Base-by-base conservation (phyloP, 2,888 invertebrate genomes). In the Acanthococcus lagerstroemiae region DNA sequence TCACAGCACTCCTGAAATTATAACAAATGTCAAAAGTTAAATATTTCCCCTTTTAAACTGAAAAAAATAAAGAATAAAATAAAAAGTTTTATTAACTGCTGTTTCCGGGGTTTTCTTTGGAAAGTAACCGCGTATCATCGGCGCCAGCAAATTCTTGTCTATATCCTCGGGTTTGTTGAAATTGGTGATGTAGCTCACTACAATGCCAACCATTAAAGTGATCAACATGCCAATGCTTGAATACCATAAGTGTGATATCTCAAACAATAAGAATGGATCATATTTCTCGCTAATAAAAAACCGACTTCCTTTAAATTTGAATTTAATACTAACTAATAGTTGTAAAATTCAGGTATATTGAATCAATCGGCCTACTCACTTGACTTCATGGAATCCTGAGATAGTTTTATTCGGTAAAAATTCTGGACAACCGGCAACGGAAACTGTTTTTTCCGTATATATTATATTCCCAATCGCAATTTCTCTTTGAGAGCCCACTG, bases 161-260 rank as follows among this genome's bases (percentile, higher is more conserved):
- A 83, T 78, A 6, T 70, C 69, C 19, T 68, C 77, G 2, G 82
- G 81, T 72, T 82, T 80, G 70, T 84, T 84, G 26, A 66, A 66
- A 17, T 56, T 56, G 9, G 56, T 26, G 4, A 46, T 27, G 26
- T 56, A 66, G 19, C 88, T 87, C 25, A 87, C 84, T 27, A 84
- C 72, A 22, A 84, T 75, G 0, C 88, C 89, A 7, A 86, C 79
- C 3, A 80, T 67, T 54, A 87, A 79, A 15, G 84, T 83, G 0
- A 83, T 83, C 0, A 82, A 71, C 73, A 84, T 82, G 5, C 88
- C 88, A 19, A 87, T 79, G 69, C 84, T 78, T 1, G 87, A 86
- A 76, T 88, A 89, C 79, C 87, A 89, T 75, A 88, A 80, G 76
- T 89, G 89, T n/a, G 88, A 88, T 73, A 88, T 75, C 71, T 83